Conservation (phyloP, 1,140 invertebrate genomes). For the Manduca sexta region DNA sequence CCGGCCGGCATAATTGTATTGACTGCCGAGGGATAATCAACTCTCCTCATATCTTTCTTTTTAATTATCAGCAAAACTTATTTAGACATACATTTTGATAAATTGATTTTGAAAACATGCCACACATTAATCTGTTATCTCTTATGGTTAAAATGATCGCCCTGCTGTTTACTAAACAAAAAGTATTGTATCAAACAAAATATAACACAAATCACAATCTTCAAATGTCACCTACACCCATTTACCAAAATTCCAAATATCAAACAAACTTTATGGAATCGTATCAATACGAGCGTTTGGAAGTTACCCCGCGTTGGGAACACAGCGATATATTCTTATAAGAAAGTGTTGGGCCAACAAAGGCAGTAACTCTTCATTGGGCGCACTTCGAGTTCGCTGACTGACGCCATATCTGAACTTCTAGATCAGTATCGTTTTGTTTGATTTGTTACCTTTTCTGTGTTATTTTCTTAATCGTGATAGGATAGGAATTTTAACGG, state of each 20-base stretch:
- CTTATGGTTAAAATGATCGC: no score
- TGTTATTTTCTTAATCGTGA: no score
- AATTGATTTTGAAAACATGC: no score
- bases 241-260: background rate
- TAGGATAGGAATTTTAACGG: no score
- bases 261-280: constrained; percentile 19
- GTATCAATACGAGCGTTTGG: constrained; percentile 22
- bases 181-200: no score
- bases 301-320: constrained; percentile 17
- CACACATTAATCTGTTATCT: background rate
- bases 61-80: no score
- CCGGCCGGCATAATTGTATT: no score
- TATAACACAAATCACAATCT: background rate
- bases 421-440: background rate
- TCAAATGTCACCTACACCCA: background rate
- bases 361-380: constrained; percentile 31
- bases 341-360: constrained; percentile 22
- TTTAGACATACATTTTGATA: no score
- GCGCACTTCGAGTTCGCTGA: constrained; percentile 5
- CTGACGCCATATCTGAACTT: constrained; percentile 25
- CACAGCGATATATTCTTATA: constrained; percentile 33
- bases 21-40: no score
- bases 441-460: no score
- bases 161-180: no score
- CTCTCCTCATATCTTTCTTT: no score